Base-by-base conservation (phyloP, 2,888 invertebrate genomes). In the Drosophila neotestacea region DNA sequence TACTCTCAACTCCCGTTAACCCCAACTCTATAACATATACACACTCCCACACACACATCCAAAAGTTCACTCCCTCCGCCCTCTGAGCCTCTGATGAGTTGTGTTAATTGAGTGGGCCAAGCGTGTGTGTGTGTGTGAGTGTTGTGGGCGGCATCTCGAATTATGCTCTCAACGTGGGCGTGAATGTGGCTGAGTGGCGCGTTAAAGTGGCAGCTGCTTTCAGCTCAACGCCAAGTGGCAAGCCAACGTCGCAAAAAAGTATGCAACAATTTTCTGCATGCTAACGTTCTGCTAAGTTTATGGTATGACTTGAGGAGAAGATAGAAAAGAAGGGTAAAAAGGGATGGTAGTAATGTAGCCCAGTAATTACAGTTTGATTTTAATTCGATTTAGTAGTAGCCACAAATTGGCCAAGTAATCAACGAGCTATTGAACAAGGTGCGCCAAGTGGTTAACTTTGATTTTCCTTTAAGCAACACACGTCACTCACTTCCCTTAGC, bases 31-130 rank as follows among this genome's bases (percentile, higher is more conserved):
- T 7, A n/a, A 27, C 51, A 16, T 6, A 16, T 7, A 30, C 42
- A 32, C 44, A 50, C 54, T 56, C 22, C 22, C 22, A 42, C 56
- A 58, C 54, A 52, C 51, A 34, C 51, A 32, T 4, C 6, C 41
- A 55, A 27, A 11, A 7, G 36, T 16, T 28, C 13, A 36, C 28
- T 34, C 6, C 28, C 9, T 4, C 54, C 36, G 28, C 13, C 47
- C 16, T 28, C 46, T 46, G 51, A 59, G 65, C 67, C 75, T 72
- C 77, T 77, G 73, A 73, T 66, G 80, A 82, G 86, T 73, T 76
- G 85, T 47, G 85, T 88, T 89, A 89, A 85, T 85, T 85, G 87
- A 85, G 89, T 89, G 85, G 89, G 89, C 75, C 52, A 59, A 54
- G 68, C 69, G 38, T 46, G 61, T 60, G 50, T 32, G 42, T 41